phyloP scores from a whole-genome alignment of 2,888 invertebrate genomes.

The Auanema freiburgensis region DNA sequence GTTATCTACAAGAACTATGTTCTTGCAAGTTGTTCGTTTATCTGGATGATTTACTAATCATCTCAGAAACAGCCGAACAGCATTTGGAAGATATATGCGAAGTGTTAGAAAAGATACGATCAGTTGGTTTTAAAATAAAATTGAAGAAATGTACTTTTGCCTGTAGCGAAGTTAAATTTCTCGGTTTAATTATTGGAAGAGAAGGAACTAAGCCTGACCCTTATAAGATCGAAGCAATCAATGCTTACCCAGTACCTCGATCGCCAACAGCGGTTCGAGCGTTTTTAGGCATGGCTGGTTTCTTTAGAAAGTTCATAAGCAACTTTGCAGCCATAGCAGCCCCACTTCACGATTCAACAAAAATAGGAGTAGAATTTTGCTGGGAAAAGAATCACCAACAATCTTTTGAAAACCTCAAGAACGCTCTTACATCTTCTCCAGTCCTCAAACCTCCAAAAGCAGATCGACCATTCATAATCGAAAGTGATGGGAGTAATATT shows the following conservation, averaged over 20 bases:
- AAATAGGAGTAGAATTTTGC: conserved; percentile 13
- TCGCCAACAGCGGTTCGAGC: no score
- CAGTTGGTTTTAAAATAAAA: no score
- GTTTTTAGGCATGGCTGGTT: no score
- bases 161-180: conserved; percentile 28
- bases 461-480: conserved; percentile 28
- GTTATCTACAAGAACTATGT: neutral
- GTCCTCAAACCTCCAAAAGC: conserved; percentile 20
- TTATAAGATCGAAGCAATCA: conserved; percentile 23
- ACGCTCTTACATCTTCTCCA: conserved; percentile 19
- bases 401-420: conserved; percentile 27
- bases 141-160: conserved; percentile 25
- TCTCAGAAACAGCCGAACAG: no score
- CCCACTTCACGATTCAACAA: conserved; percentile 31
- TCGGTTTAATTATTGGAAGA: conserved; percentile 32
- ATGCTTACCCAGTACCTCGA: conserved; percentile 21
- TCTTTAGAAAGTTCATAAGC: no score
- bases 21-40: conserved; percentile 22
- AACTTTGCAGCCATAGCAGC: no score
- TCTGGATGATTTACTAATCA: conserved; percentile 37
- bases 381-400: conserved; percentile 21
- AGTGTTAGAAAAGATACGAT: no score
- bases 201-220: conserved; percentile 36
- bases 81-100: no score
- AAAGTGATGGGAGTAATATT: conserved; percentile 25